Evolutionary conservation across 2,797 vertebrate genomes (phyloP).

Genomic region (Sarcoramphus papa): DNA sequence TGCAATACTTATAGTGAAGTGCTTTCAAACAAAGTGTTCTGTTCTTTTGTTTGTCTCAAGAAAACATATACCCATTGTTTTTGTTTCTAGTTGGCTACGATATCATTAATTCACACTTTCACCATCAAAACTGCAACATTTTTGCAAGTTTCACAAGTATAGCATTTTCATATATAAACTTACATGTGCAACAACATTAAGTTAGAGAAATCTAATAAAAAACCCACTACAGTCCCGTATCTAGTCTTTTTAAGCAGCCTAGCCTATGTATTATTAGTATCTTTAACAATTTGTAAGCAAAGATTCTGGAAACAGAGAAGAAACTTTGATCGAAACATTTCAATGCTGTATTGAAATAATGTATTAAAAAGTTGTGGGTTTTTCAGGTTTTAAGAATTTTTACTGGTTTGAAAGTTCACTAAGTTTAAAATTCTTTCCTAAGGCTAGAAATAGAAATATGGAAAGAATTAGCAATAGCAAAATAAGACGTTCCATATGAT

Average conservation of each 20-base stretch:
- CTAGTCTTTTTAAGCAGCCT: not conserved
- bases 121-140: not conserved
- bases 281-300: not conserved
- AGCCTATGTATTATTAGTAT: not conserved
- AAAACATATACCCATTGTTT: not conserved
- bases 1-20: not conserved
- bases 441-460: not conserved
- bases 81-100: not conserved
- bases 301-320: not conserved
- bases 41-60: not conserved
- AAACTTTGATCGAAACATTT: not conserved
- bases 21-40: not conserved
- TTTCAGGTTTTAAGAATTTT: not conserved
- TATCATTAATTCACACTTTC: not conserved
- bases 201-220: not conserved
- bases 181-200: not conserved
- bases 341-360: not conserved
- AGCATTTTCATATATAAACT: not conserved
- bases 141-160: not conserved
- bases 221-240: not conserved
- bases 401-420: not conserved
- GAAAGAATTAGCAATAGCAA: not conserved
- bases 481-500: not conserved
- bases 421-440: not conserved
- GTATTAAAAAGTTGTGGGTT: not conserved